Conservation (phyloP, 2,888 invertebrate species). For the Dryococelus australis region DNA sequence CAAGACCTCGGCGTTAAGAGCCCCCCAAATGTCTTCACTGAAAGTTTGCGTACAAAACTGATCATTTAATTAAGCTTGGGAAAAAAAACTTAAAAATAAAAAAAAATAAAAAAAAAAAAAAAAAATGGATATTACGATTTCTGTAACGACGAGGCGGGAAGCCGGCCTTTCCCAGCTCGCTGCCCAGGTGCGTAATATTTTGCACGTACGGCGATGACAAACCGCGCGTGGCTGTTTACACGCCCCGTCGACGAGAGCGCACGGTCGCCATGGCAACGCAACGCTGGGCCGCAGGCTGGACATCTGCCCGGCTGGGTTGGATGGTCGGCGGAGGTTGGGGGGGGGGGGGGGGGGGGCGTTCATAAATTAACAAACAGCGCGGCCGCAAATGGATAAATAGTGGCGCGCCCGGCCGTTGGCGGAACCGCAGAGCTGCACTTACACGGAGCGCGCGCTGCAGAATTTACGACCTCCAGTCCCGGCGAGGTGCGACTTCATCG, state of each 20-base stretch:
- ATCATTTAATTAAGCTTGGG: too few relatives aligned
- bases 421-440: background rate
- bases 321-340: background rate
- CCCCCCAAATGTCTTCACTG: too few relatives aligned
- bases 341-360: background rate
- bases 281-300: background rate
- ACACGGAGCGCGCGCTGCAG: background rate
- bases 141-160: too few relatives aligned
- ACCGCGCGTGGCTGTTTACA: background rate
- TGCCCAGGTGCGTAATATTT: background rate
- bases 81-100: too few relatives aligned
- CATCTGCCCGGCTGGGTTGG: background rate
- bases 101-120: too few relatives aligned
- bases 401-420: background rate
- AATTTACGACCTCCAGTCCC: too few relatives aligned
- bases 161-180: too few relatives aligned
- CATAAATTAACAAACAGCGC: constrained; percentile 11
- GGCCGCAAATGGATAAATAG: constrained; percentile 7
- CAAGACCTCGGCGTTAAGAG: too few relatives aligned
- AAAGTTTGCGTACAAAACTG: too few relatives aligned
- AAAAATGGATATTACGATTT: too few relatives aligned
- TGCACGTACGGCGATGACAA: too few relatives aligned
- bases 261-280: background rate
- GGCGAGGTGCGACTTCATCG: too few relatives aligned
- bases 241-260: background rate